Base-by-base conservation (phyloP, 2,888 invertebrate genomes). In the Osedax frankpressi region DNA sequence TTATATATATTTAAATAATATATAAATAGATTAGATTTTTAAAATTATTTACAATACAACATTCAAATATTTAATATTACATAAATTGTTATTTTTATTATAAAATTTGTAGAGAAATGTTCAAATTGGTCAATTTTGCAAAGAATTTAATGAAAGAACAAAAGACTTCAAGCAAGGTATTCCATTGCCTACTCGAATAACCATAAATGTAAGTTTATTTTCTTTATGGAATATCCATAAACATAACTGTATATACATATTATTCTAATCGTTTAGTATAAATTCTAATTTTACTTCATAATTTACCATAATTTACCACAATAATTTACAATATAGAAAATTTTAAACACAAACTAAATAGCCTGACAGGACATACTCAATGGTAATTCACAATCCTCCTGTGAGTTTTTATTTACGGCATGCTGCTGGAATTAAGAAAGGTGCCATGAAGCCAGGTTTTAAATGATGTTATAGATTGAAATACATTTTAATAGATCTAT, bases 91-190 rank as follows among this genome's bases (percentile, higher is more conserved):
- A n/a, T n/a, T n/a, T n/a, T n/a, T n/a, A n/a, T n/a, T n/a, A n/a
- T n/a, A n/a, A n/a, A n/a, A n/a, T n/a, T n/a, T n/a, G n/a, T n/a
- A n/a, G 93, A 89, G 95, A 79, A 93, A 93, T 72, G 90, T 98
- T 74, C 97, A 98, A 82, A 94, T 98, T 81, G 91, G 92, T 30
- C 90, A 90, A 26, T 98, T 99, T 85, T 94, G 94, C 82, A 97
- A 98, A 85, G 97, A 98, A 79, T 98, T 98, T 81, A 97, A 97
- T 85, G 91, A 92, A 80, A 89, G 88, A 80, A 97, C 96, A 0
- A 90, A 90, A 74, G 89, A 93, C 81, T 79, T 81, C 19, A 84
- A 81, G 75, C 90, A 90, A 82, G 95, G 95, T 0, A 89, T 93
- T 76, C 95, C 95, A 0, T 81, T 97, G 70, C 95, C 95, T 0